Evolutionary conservation across 1,140 invertebrate species (phyloP).

Genomic region (Solenopsis fugax): DNA sequence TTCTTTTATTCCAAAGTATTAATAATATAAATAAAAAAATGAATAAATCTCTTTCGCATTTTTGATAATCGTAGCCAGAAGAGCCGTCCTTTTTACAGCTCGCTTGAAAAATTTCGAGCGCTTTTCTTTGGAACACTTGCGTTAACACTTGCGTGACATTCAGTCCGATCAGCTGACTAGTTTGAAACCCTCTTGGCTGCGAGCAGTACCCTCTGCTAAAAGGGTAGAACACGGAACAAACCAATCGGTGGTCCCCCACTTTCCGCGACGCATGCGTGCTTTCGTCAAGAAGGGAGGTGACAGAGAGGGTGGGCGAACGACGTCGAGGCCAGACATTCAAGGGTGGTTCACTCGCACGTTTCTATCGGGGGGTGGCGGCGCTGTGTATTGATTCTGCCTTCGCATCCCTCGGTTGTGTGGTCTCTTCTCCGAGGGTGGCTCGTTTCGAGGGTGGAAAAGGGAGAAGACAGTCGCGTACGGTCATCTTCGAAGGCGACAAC

Average conservation of each 20-base stretch:
- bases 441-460: slow-evolving; percentile 55
- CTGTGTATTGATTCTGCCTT: slow-evolving; percentile 84
- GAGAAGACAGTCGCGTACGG: slow-evolving; percentile 76
- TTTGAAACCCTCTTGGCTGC: slow-evolving; percentile 18
- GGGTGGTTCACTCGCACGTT: slow-evolving; percentile 79
- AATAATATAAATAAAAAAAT: not conserved
- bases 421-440: slow-evolving; percentile 54
- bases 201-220: slow-evolving; percentile 14
- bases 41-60: not conserved
- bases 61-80: not conserved
- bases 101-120: not conserved
- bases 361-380: slow-evolving; percentile 77
- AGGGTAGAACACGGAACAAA: slow-evolving; percentile 11
- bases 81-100: not conserved
- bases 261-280: slow-evolving; percentile 42
- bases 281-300: not conserved
- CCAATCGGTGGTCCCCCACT: slow-evolving; percentile 25
- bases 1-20: not conserved
- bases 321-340: slow-evolving; percentile 54
- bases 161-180: slow-evolving; percentile 68
- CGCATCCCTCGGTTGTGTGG: slow-evolving; percentile 75
- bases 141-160: not conserved
- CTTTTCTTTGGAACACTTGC: not conserved
- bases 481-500: slow-evolving; percentile 81
- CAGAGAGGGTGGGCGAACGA: not conserved